Percentiles rank a stretch among this genome's conserved stretches.
These are phyloP conservation scores for Rotaria macrura DNA, from an alignment of 2,888 invertebrate species.

Conservation along the genomic window DNA sequence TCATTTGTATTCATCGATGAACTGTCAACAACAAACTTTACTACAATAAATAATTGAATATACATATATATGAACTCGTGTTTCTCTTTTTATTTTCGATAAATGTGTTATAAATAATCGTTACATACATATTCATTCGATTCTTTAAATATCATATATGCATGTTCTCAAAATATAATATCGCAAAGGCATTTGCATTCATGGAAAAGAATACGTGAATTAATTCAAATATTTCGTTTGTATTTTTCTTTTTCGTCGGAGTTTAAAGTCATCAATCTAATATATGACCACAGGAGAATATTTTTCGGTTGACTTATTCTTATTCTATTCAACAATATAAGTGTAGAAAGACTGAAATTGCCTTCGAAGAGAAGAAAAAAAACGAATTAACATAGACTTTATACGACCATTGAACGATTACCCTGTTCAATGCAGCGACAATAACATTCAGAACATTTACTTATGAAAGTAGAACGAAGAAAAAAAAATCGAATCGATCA, in stretches of 20 bases:
- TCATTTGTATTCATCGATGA: neutral
- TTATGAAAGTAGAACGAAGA: neutral
- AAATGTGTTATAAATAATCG: too few species aligned
- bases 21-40: neutral
- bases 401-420: neutral
- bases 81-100: too few species aligned
- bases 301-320: neutral
- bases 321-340: neutral
- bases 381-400: too few species aligned
- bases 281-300: neutral
- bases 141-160: too few species aligned
- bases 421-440: neutral
- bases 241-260: too few species aligned
- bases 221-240: neutral
- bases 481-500: neutral
- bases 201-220: neutral
- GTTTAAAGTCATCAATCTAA: neutral
- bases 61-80: too few species aligned
- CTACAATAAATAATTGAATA: neutral
- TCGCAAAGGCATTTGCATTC: too few species aligned
- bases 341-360: neutral
- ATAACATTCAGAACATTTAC: neutral
- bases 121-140: too few species aligned
- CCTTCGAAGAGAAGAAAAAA: neutral
- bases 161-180: too few species aligned